phyloP scores from a whole-genome alignment of 1,140 invertebrate species.

The Himalopsyche phryganea region DNA sequence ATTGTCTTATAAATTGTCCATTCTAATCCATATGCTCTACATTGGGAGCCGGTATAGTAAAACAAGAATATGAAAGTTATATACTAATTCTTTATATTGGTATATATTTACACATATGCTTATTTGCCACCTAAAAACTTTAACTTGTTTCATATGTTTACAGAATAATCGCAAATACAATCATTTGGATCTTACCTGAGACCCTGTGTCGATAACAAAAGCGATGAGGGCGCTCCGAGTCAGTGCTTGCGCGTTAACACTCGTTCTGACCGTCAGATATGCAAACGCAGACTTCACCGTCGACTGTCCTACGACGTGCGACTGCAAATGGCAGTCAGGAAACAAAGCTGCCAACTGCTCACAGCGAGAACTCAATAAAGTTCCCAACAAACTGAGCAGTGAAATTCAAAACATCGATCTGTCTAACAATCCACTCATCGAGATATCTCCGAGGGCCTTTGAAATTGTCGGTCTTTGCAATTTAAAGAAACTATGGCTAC shows the following conservation, averaged over 20 bases:
- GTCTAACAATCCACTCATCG: slow-evolving; percentile 64
- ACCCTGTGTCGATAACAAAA: too few relatives aligned
- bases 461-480: slow-evolving; percentile 67
- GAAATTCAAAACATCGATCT: slow-evolving; percentile 77
- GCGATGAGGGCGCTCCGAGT: too few relatives aligned
- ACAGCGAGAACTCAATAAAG: slow-evolving; percentile 57
- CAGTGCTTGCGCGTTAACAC: too few relatives aligned
- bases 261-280: too few relatives aligned
- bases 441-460: slow-evolving; percentile 67
- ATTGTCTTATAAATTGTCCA: too few relatives aligned
- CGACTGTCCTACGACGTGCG: slow-evolving; percentile 57
- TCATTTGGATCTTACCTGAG: not conserved
- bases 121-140: too few relatives aligned
- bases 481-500: slow-evolving; percentile 74
- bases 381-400: slow-evolving; percentile 66
- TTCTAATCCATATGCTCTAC: too few relatives aligned
- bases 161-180: not conserved
- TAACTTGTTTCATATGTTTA: too few relatives aligned
- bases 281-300: slow-evolving; percentile 41
- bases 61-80: too few relatives aligned
- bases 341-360: slow-evolving; percentile 80
- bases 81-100: too few relatives aligned
- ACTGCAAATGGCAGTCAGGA: slow-evolving; percentile 75
- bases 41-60: too few relatives aligned
- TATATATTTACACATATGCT: too few relatives aligned